Base-by-base conservation (phyloP, 2,797 vertebrate species). In the Enteromius afrohamiltoni region DNA sequence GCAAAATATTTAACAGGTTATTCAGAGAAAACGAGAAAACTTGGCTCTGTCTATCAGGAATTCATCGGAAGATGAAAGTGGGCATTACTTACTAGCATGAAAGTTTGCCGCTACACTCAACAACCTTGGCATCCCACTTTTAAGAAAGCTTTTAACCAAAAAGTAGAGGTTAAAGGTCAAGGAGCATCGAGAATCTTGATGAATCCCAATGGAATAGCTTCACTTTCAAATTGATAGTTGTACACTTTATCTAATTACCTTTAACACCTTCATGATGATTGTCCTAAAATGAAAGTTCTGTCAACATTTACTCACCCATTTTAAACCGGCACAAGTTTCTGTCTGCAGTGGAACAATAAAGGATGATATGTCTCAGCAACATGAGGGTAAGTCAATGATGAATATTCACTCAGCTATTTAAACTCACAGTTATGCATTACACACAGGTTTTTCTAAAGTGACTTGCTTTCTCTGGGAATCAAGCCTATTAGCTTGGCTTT, bases 111-210 rank as follows among this genome's bases (percentile, higher is more conserved):
- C 53, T 60, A 23, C 53, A 23, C 21, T 2, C 4, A 58, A 40
- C 16, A 19, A 34, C 26, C 40, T 29, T 37, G 21, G 47, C 6
- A 58, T 53, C 34, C 37, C 2, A 6, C 19, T 45, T 76, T 67
- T 67, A 3, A 70, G 26, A 31, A 69, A 23, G 6, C 10, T 14
- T 37, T 62, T 17, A 17, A 37, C 55, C 10, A 53, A 51, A 9
- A 53, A 37, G n/a, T 53, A 14, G 1, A 49, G 68, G 26, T 21
- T 62, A 14, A 73, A 81, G 68, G 40, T 73, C 79, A 62, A 80
- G 26, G 60, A 64, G 29, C 26, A 3, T 31, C 58, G 26, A 6
- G 11, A 4, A 26, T 26, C 23, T 60, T 26, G 37, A 53, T 60
- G 37, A 26, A 31, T 60, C 3, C 37, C 34, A 47, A 60, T 10